Evolutionary conservation across 2,797 vertebrate species (phyloP).

Genomic region (Catostomus latipinnis): DNA sequence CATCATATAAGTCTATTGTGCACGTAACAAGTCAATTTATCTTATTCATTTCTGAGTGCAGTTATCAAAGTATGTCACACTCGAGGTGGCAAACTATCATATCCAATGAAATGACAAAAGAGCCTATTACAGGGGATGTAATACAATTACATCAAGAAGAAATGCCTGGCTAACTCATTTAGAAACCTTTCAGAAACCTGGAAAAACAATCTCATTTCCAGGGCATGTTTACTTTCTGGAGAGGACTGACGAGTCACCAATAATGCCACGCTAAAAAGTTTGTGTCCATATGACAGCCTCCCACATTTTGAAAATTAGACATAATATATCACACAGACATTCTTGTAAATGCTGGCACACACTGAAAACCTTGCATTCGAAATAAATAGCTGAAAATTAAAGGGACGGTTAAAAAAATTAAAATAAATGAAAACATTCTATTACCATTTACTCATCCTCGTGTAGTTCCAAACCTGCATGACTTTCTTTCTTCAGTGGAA

Average conservation of each 20-base stretch:
- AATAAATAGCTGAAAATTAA: constrained; percentile 25
- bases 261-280: constrained; percentile 10
- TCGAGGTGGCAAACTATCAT: constrained; percentile 8
- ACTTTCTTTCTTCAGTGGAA: too few relatives aligned
- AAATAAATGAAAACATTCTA: too few relatives aligned
- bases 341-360: background rate
- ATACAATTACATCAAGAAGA: constrained; percentile 5
- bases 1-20: background rate
- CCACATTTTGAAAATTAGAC: constrained; percentile 17
- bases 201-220: constrained; percentile 2
- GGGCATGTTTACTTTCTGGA: background rate
- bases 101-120: constrained; percentile 15
- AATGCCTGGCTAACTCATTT: constrained; percentile 4
- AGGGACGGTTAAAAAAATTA: too few relatives aligned
- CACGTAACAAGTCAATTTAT: background rate
- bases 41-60: background rate
- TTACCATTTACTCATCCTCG: too few relatives aligned
- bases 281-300: background rate
- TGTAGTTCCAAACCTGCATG: too few relatives aligned
- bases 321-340: background rate
- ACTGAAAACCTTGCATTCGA: background rate
- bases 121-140: constrained; percentile 1
- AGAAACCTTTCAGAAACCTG: background rate
- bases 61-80: background rate
- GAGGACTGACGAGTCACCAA: constrained; percentile 1